Conservation (phyloP, 2,888 invertebrate species). For the Caenorhabditis sulstoni region DNA sequence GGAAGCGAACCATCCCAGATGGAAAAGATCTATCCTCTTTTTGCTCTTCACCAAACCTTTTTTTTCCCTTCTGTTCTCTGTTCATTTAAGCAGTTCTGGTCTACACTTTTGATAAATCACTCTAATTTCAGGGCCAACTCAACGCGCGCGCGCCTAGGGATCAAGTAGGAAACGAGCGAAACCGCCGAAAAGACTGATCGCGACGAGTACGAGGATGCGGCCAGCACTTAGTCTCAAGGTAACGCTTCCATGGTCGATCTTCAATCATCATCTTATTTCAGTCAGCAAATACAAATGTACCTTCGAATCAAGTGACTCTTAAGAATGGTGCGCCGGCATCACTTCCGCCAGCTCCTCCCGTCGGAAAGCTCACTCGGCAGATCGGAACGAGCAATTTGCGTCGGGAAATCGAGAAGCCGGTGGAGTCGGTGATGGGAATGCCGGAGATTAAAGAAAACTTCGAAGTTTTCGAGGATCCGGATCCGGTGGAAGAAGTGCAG, state of each 20-base stretch:
- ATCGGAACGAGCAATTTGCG: constrained; percentile 43
- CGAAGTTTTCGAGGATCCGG: constrained; percentile 46
- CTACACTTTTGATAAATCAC: too few species aligned
- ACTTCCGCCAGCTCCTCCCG: too few species aligned
- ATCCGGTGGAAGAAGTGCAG: constrained; percentile 3
- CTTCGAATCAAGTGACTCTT: background rate
- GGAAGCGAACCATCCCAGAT: too few species aligned
- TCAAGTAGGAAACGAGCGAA: constrained; percentile 3
- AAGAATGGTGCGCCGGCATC: constrained; percentile 14
- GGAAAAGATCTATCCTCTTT: background rate
- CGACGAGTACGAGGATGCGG: constrained; percentile 37
- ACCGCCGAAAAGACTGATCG: background rate
- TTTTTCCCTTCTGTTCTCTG: too few species aligned
- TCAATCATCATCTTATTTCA: constrained; percentile 10
- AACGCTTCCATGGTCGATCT: background rate
- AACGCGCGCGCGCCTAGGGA: constrained; percentile 48
- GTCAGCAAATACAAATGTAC: constrained; percentile 14
- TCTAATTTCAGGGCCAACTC: constrained; percentile 9
- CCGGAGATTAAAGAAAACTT: constrained; percentile 39
- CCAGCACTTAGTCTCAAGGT: constrained; percentile 50
- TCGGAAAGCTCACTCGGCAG: constrained; percentile 47
- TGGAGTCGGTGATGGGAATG: too few species aligned
- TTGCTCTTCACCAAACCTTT: too few species aligned
- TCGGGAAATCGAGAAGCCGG: background rate
- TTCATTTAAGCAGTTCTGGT: too few species aligned